Evolutionary conservation across 2,797 vertebrate genomes (phyloP).

Genomic region (Argentina silus): DNA sequence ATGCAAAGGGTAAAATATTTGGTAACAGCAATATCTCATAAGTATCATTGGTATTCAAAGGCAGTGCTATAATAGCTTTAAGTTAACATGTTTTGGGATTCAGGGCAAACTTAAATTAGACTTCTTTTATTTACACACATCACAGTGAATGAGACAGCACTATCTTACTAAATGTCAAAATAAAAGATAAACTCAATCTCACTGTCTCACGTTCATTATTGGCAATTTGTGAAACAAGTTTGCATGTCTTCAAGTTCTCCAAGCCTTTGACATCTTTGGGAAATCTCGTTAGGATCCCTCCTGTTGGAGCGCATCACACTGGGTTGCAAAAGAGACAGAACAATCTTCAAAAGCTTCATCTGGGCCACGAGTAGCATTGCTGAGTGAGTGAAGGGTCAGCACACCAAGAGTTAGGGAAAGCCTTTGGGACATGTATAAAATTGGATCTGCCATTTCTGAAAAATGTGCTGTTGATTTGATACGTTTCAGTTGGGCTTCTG

Average conservation of each 20-base stretch:
- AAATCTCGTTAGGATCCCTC: constrained; percentile 62
- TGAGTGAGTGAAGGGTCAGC: constrained; percentile 79
- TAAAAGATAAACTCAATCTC: constrained; percentile 39
- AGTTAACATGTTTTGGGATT: constrained; percentile 21
- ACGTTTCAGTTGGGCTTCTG: constrained; percentile 71
- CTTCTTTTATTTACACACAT: constrained; percentile 28
- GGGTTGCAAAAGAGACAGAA: constrained; percentile 63
- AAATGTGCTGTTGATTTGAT: constrained; percentile 82
- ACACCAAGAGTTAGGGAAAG: constrained; percentile 74
- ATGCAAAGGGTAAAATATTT: no score
- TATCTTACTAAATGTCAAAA: constrained; percentile 57
- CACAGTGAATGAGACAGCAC: constrained; percentile 52
- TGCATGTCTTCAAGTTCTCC: constrained; percentile 50
- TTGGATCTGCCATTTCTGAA: constrained; percentile 85
- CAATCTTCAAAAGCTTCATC: constrained; percentile 69
- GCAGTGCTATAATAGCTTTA: background rate
- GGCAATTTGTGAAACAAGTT: constrained; percentile 55
- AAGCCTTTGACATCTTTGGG: constrained; percentile 48
- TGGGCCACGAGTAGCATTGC: constrained; percentile 53
- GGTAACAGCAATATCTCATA: no score
- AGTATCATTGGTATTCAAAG: background rate
- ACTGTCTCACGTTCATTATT: constrained; percentile 59
- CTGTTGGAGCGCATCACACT: constrained; percentile 50
- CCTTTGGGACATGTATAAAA: constrained; percentile 80
- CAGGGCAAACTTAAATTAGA: constrained; percentile 24